These are phyloP conservation scores for Megathymus violae DNA, from an alignment of 1,140 invertebrate genomes.

Conservation along the genomic window DNA sequence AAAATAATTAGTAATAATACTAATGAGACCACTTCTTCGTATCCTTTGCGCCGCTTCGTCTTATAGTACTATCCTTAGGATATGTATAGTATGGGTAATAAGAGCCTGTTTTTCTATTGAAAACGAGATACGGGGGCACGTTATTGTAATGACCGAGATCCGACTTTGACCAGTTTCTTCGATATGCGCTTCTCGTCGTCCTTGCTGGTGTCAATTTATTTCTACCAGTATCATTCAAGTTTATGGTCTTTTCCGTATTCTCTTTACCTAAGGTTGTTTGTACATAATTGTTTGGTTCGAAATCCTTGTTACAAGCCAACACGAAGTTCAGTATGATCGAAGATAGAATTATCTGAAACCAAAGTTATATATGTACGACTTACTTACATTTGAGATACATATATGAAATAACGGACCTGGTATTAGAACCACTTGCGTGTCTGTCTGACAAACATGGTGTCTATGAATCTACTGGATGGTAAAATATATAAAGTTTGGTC, in stretches of 20 bases:
- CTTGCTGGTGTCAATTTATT: conserved; percentile 17
- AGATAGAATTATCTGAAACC: conserved; percentile 48
- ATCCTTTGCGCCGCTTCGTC: conserved; percentile 46
- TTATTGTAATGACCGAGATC: conserved; percentile 38
- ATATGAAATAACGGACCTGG: too few relatives aligned
- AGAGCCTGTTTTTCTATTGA: conserved; percentile 63
- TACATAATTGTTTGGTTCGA: conserved; percentile 19
- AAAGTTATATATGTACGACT: too few relatives aligned
- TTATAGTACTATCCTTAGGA: conserved; percentile 52
- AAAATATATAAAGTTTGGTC: too few relatives aligned
- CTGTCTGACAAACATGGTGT: too few relatives aligned
- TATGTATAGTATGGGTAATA: conserved; percentile 71
- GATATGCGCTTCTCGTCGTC: conserved; percentile 36
- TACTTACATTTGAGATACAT: too few relatives aligned
- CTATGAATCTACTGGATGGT: too few relatives aligned
- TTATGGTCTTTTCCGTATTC: conserved; percentile 12
- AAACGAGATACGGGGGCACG: conserved; percentile 69
- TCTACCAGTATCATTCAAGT: conserved; percentile 28
- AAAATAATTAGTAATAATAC: neutral
- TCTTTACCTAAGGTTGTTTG: conserved; percentile 3
- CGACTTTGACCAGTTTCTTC: conserved; percentile 53
- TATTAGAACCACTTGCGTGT: too few relatives aligned
- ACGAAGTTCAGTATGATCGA: conserved; percentile 42
- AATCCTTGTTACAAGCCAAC: conserved; percentile 24
- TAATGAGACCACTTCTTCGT: conserved; percentile 33